Conservation (phyloP, 2,797 vertebrate species). For the Xiphophorus birchmanni region DNA sequence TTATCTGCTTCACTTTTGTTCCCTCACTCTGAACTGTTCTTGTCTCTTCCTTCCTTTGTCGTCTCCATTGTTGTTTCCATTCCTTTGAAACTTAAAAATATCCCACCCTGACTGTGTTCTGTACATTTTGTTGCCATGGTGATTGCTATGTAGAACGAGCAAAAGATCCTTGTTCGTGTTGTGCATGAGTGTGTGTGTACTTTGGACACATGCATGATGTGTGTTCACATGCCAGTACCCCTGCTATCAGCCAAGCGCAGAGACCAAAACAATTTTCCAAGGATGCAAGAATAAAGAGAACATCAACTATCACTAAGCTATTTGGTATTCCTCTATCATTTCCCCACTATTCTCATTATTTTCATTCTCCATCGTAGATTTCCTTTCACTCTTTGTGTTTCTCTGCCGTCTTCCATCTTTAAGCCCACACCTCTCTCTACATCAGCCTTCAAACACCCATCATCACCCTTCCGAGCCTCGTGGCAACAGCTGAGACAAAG, state of each 20-base stretch:
- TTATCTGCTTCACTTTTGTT: slow-evolving; percentile 52
- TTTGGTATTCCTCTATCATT: slow-evolving; percentile 38
- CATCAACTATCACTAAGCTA: slow-evolving; percentile 44
- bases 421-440: slow-evolving; percentile 15
- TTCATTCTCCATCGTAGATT: slow-evolving; percentile 41
- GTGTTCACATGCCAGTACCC: slow-evolving; percentile 65
- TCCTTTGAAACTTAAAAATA: slow-evolving; percentile 84
- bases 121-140: slow-evolving; percentile 82
- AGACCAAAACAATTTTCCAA: slow-evolving; percentile 69
- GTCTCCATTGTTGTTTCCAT: slow-evolving; percentile 71
- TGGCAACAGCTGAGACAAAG: slow-evolving; percentile 31
- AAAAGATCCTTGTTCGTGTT: slow-evolving; percentile 22
- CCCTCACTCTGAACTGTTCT: slow-evolving; percentile 33
- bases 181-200: slow-evolving; percentile 15
- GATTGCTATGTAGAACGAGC: slow-evolving; percentile 72
- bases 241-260: slow-evolving; percentile 72
- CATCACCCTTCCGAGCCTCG: slow-evolving; percentile 18
- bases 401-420: slow-evolving; percentile 24
- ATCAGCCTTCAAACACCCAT: slow-evolving; percentile 36
- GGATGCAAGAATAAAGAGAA: slow-evolving; percentile 61
- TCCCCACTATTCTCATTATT: slow-evolving; percentile 48
- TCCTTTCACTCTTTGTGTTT: slow-evolving; percentile 31
- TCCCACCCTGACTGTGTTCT: slow-evolving; percentile 71
- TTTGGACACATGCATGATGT: slow-evolving; percentile 41
- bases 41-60: slow-evolving; percentile 68